Percentiles rank a stretch among this genome's conserved stretches.
These are phyloP conservation scores for Acheta domesticus DNA, from an alignment of 2,888 invertebrate genomes.

Conservation along the genomic window DNA sequence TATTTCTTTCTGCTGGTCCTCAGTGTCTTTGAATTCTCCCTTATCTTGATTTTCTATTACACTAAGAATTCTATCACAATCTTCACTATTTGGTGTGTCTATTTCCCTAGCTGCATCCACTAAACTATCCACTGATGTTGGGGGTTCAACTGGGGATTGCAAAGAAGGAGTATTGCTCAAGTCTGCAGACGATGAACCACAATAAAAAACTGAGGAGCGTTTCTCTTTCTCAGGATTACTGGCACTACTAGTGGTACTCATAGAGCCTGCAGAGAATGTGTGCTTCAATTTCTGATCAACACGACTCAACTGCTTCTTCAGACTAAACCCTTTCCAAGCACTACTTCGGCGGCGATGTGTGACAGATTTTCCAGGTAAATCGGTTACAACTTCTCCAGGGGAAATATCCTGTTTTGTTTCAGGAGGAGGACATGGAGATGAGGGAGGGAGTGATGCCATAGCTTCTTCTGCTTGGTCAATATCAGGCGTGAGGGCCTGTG, in stretches of 20 bases:
- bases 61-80: not conserved
- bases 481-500: conserved; percentile 32
- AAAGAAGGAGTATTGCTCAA: conserved; percentile 19
- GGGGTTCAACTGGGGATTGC: conserved; percentile 23
- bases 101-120: conserved; percentile 19
- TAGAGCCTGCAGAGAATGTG: conserved; percentile 53
- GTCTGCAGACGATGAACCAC: conserved; percentile 25
- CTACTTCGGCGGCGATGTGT: conserved; percentile 36
- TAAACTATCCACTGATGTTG: conserved; percentile 11
- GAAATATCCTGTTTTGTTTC: conserved; percentile 20
- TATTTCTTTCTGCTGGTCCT: not conserved
- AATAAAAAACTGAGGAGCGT: conserved; percentile 28
- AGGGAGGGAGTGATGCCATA: conserved; percentile 22
- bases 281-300: conserved; percentile 73
- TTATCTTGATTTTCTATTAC: not conserved
- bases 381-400: conserved; percentile 22
- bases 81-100: conserved; percentile 18
- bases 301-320: conserved; percentile 77
- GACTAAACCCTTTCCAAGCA: conserved; percentile 71
- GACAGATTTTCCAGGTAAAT: conserved; percentile 24
- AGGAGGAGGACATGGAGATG: not conserved
- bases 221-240: conserved; percentile 23
- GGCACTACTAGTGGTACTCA: not conserved
- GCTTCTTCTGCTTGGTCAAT: conserved; percentile 39
- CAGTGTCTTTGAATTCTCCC: not conserved